A percentile compares a stretch with the other conserved stretches of the same genome.
These are phyloP conservation scores for Parazoanthus darwini DNA, from an alignment of 92 coral and sea anemone species.

Conservation along the genomic window DNA sequence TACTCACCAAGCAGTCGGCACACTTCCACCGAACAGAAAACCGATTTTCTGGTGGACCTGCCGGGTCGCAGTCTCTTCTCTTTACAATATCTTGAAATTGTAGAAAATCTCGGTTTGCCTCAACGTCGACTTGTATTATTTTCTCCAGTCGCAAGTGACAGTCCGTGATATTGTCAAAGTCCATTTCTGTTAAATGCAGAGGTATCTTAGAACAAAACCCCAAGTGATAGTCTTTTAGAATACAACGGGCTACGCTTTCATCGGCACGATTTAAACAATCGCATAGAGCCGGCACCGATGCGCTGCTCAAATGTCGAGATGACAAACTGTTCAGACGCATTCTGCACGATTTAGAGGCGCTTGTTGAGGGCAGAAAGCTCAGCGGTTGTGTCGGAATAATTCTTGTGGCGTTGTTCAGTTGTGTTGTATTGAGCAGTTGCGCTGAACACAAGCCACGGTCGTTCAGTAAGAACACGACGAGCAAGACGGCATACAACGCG, in stretches of 20 bases:
- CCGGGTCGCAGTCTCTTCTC: conserved; percentile 22
- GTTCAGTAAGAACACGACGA: conserved; percentile 9
- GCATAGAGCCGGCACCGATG: conserved; percentile 16
- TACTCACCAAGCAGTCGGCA: conserved; percentile 39
- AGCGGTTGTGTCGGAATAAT: background rate
- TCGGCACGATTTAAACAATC: conserved; percentile 11
- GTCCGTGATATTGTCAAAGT: conserved; percentile 25
- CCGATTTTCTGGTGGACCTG: conserved; percentile 27
- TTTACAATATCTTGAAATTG: conserved; percentile 36
- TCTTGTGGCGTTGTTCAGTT: background rate
- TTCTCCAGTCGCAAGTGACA: conserved; percentile 18
- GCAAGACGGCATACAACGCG: background rate
- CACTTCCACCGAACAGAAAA: conserved; percentile 41
- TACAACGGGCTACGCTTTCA: conserved; percentile 12
- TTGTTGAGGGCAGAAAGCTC: conserved; percentile 9
- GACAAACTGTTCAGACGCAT: conserved; percentile 6
- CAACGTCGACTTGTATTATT: conserved; percentile 23
- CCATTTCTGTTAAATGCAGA: conserved; percentile 23
- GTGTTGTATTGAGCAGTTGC: conserved; percentile 18
- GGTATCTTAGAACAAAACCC: conserved; percentile 32
- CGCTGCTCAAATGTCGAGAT: conserved; percentile 3
- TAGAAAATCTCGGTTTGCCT: conserved; percentile 28
- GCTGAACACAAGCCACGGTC: conserved; percentile 30
- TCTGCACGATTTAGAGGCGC: conserved; percentile 22
- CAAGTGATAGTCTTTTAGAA: conserved; percentile 16